Evolutionary conservation across 2,888 invertebrate species (phyloP).

Genomic region (Atethmia centrago): DNA sequence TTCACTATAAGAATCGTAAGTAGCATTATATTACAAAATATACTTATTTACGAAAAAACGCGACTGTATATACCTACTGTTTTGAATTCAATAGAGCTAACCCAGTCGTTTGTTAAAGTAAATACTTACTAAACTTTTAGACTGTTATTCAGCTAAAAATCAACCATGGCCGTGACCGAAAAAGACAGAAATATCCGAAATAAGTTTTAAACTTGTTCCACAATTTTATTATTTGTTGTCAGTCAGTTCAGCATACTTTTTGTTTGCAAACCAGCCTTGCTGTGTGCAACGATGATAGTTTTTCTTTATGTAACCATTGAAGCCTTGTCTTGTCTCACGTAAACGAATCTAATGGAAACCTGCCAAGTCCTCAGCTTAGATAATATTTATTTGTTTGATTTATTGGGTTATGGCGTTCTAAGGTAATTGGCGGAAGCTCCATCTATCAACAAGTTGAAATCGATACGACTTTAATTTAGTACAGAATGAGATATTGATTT

Average conservation of each 20-base stretch:
- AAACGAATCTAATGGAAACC: slow-evolving; percentile 51
- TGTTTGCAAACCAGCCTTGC: slow-evolving; percentile 11
- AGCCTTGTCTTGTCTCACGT: slow-evolving; percentile 52
- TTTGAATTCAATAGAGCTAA: slow-evolving; percentile 1
- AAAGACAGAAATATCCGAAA: slow-evolving; percentile 45
- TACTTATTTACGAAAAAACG: background rate
- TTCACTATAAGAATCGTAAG: too few species aligned
- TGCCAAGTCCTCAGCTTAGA: slow-evolving; percentile 51
- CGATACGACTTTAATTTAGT: slow-evolving; percentile 3
- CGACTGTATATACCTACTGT: background rate
- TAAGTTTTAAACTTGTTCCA: slow-evolving; percentile 31
- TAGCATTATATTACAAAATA: too few species aligned
- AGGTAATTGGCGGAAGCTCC: background rate
- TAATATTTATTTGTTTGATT: slow-evolving; percentile 46
- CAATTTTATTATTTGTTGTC: slow-evolving; percentile 29
- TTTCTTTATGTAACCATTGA: slow-evolving; percentile 38
- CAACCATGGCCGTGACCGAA: slow-evolving; percentile 42
- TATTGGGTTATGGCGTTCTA: slow-evolving; percentile 33
- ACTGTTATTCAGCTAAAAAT: slow-evolving; percentile 20
- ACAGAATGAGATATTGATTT: background rate
- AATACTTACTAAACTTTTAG: slow-evolving; percentile 33
- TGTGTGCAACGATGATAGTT: background rate
- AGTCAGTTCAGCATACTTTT: slow-evolving; percentile 4
- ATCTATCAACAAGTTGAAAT: slow-evolving; percentile 44
- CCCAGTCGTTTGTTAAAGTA: slow-evolving; percentile 16